Base-by-base conservation (phyloP, 2,888 invertebrate species). In the Alloscopus bannaensis region DNA sequence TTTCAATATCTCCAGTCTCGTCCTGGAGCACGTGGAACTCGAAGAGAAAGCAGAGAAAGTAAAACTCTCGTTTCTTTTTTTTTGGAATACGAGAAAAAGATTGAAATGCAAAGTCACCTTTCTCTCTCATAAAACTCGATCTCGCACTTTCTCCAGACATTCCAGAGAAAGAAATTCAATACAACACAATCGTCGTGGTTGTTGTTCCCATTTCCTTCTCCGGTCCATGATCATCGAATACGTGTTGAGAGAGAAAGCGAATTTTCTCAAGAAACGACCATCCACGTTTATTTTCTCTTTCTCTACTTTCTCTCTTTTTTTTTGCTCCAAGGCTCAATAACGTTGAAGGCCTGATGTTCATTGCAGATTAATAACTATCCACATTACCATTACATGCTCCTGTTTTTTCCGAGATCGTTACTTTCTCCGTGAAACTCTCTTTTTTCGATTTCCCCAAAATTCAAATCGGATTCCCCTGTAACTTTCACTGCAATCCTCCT, bases 61-160 rank as follows among this genome's bases (percentile, higher is more conserved):
- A 55, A 55, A 40, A 50, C 40, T 24, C 16, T 40, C 55, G 22
- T 26, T 42, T 42, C 62, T 40, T 16, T 42, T 26, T 64, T 55
- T 40, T 40, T 36, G 24, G n/a, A 36, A n/a, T 45, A 45, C 45
- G 52, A 62, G 26, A 66, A 52, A 65, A 8, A 69, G 57, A 69
- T 59, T 69, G 69, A 57, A 69, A 69, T 69, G 69, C 69, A 69
- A 57, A 69, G 69, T 69, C 57, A 69, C 69, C 68, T 69, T 69
- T 57, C 69, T 16, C 45, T 69, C 69, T 69, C 69, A 59, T 69
- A 69, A 69, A 69, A 69, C 69, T 69, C 69, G 45, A 13, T 68
- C n/a, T n/a, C n/a, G n/a, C 68, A 20, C 22, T 66, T 29, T 68
- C 36, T 1, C n/a, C 18, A 36, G 8, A 8, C 18, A 13, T 52